Conservation (phyloP, 2,888 invertebrate species). For the Galerucella calmariensis region DNA sequence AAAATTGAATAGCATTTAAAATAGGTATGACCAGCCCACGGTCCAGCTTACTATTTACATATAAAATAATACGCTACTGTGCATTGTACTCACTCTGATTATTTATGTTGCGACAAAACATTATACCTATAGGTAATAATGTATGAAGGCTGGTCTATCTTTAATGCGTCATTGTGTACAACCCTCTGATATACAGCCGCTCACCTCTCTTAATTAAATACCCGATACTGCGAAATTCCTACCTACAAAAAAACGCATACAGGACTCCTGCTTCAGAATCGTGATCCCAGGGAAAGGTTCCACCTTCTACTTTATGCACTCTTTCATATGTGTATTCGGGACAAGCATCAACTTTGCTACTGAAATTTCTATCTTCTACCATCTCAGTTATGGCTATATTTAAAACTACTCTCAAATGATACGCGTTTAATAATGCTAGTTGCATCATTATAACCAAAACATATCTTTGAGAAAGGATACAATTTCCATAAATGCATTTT, state of each 20-base stretch:
- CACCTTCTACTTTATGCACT: conserved; percentile 29
- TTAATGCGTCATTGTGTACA: too few species aligned
- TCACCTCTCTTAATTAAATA: too few species aligned
- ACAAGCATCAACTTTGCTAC: conserved; percentile 32
- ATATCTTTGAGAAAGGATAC: conserved; percentile 63
- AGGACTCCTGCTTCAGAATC: conserved; percentile 79
- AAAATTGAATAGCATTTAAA: too few species aligned
- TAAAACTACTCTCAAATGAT: conserved; percentile 59
- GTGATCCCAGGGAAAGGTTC: conserved; percentile 72
- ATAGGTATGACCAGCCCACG: too few species aligned
- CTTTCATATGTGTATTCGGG: conserved; percentile 26
- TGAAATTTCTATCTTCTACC: conserved; percentile 47
- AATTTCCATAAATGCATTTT: conserved; percentile 41
- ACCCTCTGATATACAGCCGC: too few species aligned
- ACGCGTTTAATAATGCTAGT: conserved; percentile 59
- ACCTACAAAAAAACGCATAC: conserved; percentile 82
- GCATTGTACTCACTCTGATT: too few species aligned
- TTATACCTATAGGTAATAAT: too few species aligned
- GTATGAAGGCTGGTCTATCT: too few species aligned
- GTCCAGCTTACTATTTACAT: too few species aligned
- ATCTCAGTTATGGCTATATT: conserved; percentile 63
- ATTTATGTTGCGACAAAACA: too few species aligned
- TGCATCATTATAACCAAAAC: conserved; percentile 68
- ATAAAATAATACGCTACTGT: too few species aligned
- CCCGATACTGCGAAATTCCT: background rate